These are phyloP conservation scores for Stenotaenia linearis DNA, from an alignment of 2,888 invertebrate genomes.

Conservation along the genomic window DNA sequence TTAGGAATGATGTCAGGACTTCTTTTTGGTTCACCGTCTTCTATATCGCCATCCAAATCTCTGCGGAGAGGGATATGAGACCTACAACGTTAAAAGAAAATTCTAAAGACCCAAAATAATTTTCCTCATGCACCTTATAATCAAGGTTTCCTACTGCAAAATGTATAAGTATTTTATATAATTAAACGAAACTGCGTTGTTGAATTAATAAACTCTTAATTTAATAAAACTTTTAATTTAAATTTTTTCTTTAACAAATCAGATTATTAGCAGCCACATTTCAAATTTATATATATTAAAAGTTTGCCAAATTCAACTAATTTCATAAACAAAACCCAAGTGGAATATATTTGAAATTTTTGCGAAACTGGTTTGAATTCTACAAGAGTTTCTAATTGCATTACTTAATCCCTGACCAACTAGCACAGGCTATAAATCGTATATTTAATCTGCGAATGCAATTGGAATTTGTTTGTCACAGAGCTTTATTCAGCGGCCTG, in stretches of 20 bases:
- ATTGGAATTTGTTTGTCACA: not conserved
- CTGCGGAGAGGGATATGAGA: conserved; percentile 34
- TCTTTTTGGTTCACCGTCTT: conserved; percentile 53
- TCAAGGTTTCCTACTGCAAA: too few species aligned
- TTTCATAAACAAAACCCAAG: not conserved
- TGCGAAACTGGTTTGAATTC: not conserved
- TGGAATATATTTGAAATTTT: not conserved
- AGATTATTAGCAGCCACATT: not conserved
- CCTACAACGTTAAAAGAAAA: not conserved
- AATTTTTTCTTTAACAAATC: not conserved
- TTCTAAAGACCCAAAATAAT: not conserved
- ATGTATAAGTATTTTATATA: too few species aligned
- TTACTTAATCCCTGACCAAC: conserved; percentile 13
- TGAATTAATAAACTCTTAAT: too few species aligned
- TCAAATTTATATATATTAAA: not conserved
- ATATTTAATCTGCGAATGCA: conserved; percentile 1
- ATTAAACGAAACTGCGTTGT: too few species aligned
- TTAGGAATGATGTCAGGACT: conserved; percentile 58
- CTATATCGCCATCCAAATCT: conserved; percentile 33
- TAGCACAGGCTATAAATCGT: not conserved
- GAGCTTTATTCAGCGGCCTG: not conserved
- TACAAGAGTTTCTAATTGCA: not conserved
- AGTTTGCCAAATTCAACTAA: not conserved
- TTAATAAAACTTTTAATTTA: too few species aligned
- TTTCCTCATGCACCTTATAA: not conserved